These are phyloP conservation scores for Corticium candelabrum DNA, from an alignment of 37 sponge, comb jelly and placozoan species.

Conservation along the genomic window DNA sequence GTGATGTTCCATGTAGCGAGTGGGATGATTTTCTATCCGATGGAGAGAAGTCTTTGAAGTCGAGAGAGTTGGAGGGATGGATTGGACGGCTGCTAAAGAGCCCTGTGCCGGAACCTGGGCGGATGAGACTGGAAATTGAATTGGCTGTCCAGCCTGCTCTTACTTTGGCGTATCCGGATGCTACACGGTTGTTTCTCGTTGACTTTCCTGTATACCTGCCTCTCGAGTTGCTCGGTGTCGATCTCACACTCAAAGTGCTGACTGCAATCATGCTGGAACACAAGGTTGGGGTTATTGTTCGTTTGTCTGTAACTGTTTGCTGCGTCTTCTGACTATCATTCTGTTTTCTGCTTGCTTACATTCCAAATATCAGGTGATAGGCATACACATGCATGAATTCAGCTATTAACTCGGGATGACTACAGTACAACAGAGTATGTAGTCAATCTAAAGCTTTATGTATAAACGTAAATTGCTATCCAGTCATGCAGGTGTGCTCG, in stretches of 20 bases:
- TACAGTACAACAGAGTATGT: too few species aligned
- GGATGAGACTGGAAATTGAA: conserved; percentile 45
- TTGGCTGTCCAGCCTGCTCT: conserved; percentile 51
- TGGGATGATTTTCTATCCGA: not conserved
- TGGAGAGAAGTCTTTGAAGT: not conserved
- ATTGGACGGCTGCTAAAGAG: conserved; percentile 27
- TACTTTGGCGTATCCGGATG: conserved; percentile 32
- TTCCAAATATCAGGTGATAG: too few species aligned
- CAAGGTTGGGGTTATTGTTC: conserved; percentile 52
- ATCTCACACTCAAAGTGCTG: conserved; percentile 42
- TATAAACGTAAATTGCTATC: too few species aligned
- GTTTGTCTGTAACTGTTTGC: too few species aligned
- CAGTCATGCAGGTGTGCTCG: too few species aligned
- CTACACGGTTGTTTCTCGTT: conserved; percentile 33
- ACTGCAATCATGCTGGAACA: conserved; percentile 52
- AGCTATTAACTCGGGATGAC: too few species aligned
- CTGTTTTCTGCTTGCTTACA: too few species aligned
- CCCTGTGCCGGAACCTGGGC: conserved; percentile 18
- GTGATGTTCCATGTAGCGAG: not conserved
- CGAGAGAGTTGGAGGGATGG: conserved; percentile 27
- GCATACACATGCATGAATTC: too few species aligned
- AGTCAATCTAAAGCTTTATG: too few species aligned
- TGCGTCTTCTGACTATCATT: too few species aligned
- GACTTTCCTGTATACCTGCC: conserved; percentile 41
- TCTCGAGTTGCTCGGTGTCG: conserved; percentile 31